A percentile compares a stretch with the other conserved stretches of the same genome.
Conservation (phyloP, 64 coral and sea anemone genomes). For the Pocillopora verrucosa region DNA sequence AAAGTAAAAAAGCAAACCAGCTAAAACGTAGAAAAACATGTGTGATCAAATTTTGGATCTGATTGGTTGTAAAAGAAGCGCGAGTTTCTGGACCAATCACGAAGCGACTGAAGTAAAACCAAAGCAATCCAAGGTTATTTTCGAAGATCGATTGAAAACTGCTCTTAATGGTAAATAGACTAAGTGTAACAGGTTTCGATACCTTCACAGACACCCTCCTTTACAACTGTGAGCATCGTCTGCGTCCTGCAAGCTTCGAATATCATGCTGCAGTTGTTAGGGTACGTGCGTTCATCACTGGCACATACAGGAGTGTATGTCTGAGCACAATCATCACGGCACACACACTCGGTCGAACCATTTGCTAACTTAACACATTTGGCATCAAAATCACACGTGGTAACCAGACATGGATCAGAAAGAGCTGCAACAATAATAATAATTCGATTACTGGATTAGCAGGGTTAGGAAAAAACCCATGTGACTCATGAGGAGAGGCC, state of each 20-base stretch:
- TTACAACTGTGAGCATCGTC: constrained; percentile 39
- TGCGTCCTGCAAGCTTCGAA: constrained; percentile 56
- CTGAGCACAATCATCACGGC: constrained; percentile 45
- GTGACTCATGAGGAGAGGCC: background rate
- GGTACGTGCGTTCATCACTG: constrained; percentile 62
- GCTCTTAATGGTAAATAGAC: background rate
- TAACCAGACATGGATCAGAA: constrained; percentile 65
- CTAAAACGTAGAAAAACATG: too few relatives aligned
- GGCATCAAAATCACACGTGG: constrained; percentile 46
- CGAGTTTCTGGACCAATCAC: too few relatives aligned
- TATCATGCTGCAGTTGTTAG: constrained; percentile 73
- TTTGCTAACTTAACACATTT: constrained; percentile 46
- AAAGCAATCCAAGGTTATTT: too few relatives aligned
- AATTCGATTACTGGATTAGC: too few relatives aligned
- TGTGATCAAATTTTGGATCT: too few relatives aligned
- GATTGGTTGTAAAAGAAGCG: too few relatives aligned
- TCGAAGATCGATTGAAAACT: too few relatives aligned
- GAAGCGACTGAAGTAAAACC: too few relatives aligned
- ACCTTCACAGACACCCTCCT: constrained; percentile 66
- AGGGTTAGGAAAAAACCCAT: too few relatives aligned
- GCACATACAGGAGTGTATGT: constrained; percentile 74
- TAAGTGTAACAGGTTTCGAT: background rate
- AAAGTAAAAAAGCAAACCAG: too few relatives aligned
- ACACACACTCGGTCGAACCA: constrained; percentile 61
- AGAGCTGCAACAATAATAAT: constrained; percentile 44